These are phyloP conservation scores for Hirudinaria manillensis DNA, from an alignment of 2,888 invertebrate genomes.

Conservation along the genomic window DNA sequence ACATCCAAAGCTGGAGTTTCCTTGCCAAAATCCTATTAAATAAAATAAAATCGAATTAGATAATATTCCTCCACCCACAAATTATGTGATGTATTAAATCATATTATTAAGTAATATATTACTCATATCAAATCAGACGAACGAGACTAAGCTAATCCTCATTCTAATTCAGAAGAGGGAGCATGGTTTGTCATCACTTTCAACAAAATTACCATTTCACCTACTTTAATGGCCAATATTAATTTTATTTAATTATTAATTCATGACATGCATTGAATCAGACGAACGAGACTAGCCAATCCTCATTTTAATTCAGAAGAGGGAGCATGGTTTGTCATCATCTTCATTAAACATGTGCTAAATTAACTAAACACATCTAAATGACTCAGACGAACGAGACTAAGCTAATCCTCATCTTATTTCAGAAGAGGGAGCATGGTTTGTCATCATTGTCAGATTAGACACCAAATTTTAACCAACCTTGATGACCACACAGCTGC, in stretches of 20 bases:
- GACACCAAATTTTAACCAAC: conserved; percentile 38
- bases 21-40: conserved; percentile 85
- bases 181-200: conserved; percentile 22
- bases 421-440: conserved; percentile 39
- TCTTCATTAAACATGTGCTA: background rate
- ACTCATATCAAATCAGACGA: conserved; percentile 9
- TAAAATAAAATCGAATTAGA: background rate
- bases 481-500: conserved; percentile 87
- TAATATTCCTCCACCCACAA: background rate
- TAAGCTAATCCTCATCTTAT: conserved; percentile 36
- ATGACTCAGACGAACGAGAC: conserved; percentile 28
- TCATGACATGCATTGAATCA: background rate
- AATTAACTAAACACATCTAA: background rate
- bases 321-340: conserved; percentile 24
- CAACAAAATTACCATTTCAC: background rate
- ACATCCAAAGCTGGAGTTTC: conserved; percentile 91
- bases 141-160: conserved; percentile 26
- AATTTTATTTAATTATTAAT: background rate
- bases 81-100: background rate
- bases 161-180: conserved; percentile 14
- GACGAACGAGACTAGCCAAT: conserved; percentile 34
- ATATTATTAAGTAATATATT: conserved; percentile 5
- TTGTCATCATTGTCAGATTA: conserved; percentile 35
- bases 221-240: background rate
- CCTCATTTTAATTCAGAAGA: conserved; percentile 32